A percentile compares a stretch with the other conserved stretches of the same genome.
phyloP scores from a whole-genome alignment of 2,888 invertebrate genomes.

The Arrhopalites spinosus region DNA sequence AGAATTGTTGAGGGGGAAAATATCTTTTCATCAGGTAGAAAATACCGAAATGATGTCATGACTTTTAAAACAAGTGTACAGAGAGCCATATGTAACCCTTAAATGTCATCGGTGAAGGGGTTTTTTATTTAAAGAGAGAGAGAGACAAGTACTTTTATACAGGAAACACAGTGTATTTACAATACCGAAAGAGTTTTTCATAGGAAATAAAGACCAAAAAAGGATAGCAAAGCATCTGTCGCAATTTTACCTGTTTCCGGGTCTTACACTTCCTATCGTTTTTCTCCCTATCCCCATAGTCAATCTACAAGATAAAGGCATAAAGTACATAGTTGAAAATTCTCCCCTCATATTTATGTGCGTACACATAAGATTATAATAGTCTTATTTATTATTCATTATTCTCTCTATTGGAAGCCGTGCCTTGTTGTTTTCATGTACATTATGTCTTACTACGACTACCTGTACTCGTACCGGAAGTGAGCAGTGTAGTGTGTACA shows the following conservation, averaged over 20 bases:
- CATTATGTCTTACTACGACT: conserved; percentile 7
- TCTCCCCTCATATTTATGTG: too few relatives aligned
- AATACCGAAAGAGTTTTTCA: background rate
- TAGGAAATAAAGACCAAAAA: background rate
- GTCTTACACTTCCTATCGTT: conserved; percentile 1
- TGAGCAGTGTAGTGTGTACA: background rate
- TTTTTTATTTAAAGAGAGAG: too few relatives aligned
- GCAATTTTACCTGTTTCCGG: conserved; percentile 35
- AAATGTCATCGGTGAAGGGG: conserved; percentile 16
- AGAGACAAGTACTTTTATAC: conserved; percentile 15
- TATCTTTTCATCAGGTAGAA: too few relatives aligned
- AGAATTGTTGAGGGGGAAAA: too few relatives aligned
- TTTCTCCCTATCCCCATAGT: background rate
- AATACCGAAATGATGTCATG: too few relatives aligned
- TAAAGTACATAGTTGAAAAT: background rate
- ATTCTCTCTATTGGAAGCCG: too few relatives aligned
- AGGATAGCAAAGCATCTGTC: conserved; percentile 20
- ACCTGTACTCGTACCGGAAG: conserved; percentile 14
- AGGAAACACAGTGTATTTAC: conserved; percentile 22
- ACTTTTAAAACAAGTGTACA: too few relatives aligned
- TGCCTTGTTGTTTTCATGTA: background rate
- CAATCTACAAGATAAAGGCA: background rate
- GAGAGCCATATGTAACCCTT: background rate
- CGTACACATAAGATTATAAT: too few relatives aligned
- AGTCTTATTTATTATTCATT: too few relatives aligned